Percentiles rank a stretch among this genome's conserved stretches.
Conservation (phyloP, 2,113 vertebrate species). For the Coptodon rendalli region DNA sequence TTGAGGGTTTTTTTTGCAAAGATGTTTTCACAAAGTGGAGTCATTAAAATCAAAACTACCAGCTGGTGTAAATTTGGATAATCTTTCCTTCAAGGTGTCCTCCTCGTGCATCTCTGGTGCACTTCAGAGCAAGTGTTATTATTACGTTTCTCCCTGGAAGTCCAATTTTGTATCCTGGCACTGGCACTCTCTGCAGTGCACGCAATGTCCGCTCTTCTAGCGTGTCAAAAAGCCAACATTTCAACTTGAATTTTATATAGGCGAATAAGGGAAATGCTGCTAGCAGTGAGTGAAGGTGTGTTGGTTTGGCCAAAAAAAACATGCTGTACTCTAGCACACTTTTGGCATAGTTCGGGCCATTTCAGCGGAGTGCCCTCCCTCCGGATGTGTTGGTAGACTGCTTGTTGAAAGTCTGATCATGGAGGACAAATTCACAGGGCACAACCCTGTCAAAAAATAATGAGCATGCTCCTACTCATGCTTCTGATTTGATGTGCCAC, state of each 20-base stretch:
- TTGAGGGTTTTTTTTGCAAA: accelerated
- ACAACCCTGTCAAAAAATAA: not conserved
- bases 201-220: not conserved
- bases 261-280: not conserved
- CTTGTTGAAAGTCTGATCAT: not conserved
- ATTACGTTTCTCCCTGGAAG: not conserved
- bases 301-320: not conserved
- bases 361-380: not conserved
- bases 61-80: not conserved
- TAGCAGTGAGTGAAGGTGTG: not conserved
- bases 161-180: not conserved
- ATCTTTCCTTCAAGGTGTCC: not conserved
- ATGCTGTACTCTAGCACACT: not conserved
- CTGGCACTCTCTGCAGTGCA: not conserved
- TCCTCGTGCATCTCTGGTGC: not conserved
- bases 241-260: not conserved
- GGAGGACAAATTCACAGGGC: not conserved
- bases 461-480: not conserved
- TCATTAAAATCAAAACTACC: not conserved
- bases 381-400: not conserved
- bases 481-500: not conserved
- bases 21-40: not conserved
- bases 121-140: not conserved
- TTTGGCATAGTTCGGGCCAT: not conserved
- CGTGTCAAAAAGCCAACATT: not conserved